Evolutionary conservation across 92 coral and sea anemone genomes (phyloP).

Genomic region (Zoanthus gigantus): DNA sequence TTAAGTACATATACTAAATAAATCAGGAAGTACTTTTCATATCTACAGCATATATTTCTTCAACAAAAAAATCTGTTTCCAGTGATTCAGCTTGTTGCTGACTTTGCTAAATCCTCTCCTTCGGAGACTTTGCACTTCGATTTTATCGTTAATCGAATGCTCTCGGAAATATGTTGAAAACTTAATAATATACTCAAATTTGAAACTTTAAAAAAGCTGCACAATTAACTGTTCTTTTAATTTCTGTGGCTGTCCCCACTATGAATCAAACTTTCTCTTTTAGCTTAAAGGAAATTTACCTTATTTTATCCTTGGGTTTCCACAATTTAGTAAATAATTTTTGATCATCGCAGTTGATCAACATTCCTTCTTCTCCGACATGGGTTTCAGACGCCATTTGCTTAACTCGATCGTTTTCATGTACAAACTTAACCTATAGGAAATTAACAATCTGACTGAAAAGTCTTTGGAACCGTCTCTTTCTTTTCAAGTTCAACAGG

Average conservation of each 20-base stretch:
- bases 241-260: background rate
- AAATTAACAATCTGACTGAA: background rate
- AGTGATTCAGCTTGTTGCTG: too few species aligned
- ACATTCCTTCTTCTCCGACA: slow-evolving; percentile 30
- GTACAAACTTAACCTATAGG: background rate
- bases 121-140: too few species aligned
- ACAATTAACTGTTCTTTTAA: background rate
- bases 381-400: slow-evolving; percentile 31
- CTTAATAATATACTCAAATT: too few species aligned
- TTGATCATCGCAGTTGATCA: slow-evolving; percentile 21
- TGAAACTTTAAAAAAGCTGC: too few species aligned
- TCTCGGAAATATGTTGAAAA: too few species aligned
- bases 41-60: too few species aligned
- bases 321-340: slow-evolving; percentile 37
- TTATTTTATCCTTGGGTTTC: slow-evolving; percentile 39
- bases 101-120: too few species aligned
- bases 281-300: background rate
- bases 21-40: too few species aligned
- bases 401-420: background rate
- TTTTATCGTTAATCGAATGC: too few species aligned
- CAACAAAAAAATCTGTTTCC: too few species aligned
- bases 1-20: too few species aligned
- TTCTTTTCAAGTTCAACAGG: background rate
- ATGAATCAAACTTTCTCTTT: background rate
- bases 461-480: background rate